These are phyloP conservation scores for Lutra lutra DNA, from an alignment of 2,797 vertebrate species.

Conservation along the genomic window DNA sequence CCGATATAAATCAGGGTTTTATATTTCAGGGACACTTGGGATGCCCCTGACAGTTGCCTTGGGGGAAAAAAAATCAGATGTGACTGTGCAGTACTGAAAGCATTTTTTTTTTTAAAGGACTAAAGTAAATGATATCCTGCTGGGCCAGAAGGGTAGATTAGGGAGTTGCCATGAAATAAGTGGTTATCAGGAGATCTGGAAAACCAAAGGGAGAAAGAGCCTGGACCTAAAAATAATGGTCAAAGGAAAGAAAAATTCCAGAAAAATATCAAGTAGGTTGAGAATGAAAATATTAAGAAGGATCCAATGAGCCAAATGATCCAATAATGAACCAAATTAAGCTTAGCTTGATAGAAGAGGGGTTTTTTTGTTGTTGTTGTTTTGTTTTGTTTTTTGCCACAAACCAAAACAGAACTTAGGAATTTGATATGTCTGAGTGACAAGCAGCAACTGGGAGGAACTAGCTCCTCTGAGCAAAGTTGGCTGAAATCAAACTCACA, in stretches of 20 bases:
- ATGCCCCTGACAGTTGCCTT: not conserved
- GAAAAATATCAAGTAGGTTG: not conserved
- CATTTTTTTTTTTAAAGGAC: not conserved
- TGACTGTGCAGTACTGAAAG: not conserved
- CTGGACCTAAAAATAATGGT: not conserved
- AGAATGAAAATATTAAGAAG: slow-evolving; percentile 5
- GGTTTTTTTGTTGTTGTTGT: not conserved
- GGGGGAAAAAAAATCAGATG: not conserved
- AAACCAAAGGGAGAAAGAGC: not conserved
- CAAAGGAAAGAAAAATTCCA: not conserved
- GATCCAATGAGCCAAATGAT: not conserved
- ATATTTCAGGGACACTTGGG: not conserved
- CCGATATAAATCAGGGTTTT: not conserved
- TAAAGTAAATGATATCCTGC: not conserved
- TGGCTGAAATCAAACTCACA: not conserved
- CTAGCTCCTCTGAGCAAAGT: not conserved
- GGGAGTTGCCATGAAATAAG: not conserved
- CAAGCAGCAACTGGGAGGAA: not conserved
- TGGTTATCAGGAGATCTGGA: not conserved
- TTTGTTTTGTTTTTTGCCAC: not conserved
- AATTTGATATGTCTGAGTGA: not conserved
- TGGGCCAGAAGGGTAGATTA: not conserved
- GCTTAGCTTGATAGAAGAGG: not conserved
- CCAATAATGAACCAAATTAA: not conserved
- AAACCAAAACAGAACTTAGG: not conserved